Conservation (phyloP, 2,113 vertebrate species). For the Engystomops pustulosus region DNA sequence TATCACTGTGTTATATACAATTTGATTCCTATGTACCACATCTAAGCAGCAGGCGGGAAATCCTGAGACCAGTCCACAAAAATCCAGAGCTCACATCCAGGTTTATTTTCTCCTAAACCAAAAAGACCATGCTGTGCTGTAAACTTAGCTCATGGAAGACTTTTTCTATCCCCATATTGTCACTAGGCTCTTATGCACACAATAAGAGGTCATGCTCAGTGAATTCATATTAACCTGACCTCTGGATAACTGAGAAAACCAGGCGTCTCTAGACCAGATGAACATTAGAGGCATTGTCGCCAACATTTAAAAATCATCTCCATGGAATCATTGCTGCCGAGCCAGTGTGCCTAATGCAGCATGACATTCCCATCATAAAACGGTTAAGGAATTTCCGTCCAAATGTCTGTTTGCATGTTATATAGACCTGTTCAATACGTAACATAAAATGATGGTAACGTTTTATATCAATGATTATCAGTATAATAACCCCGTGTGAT, state of each 20-base stretch:
- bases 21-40: not conserved
- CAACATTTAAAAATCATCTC: not conserved
- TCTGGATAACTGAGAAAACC: not conserved
- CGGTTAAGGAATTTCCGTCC: not conserved
- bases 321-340: not conserved
- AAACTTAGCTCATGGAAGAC: too few species aligned
- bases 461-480: not conserved
- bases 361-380: not conserved
- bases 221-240: not conserved
- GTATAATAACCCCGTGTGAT: too few species aligned
- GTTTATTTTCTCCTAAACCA: too few species aligned
- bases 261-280: not conserved
- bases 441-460: not conserved
- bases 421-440: not conserved
- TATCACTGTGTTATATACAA: not conserved
- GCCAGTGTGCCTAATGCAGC: not conserved
- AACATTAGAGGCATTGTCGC: conserved; percentile 2
- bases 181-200: not conserved
- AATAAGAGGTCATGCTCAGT: not conserved
- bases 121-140: not conserved
- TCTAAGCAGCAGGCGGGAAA: not conserved
- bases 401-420: not conserved
- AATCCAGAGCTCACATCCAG: too few species aligned
- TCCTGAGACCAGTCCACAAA: not conserved
- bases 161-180: too few species aligned